Conservation (phyloP, 1,140 invertebrate species). For the Drosophila lini region DNA sequence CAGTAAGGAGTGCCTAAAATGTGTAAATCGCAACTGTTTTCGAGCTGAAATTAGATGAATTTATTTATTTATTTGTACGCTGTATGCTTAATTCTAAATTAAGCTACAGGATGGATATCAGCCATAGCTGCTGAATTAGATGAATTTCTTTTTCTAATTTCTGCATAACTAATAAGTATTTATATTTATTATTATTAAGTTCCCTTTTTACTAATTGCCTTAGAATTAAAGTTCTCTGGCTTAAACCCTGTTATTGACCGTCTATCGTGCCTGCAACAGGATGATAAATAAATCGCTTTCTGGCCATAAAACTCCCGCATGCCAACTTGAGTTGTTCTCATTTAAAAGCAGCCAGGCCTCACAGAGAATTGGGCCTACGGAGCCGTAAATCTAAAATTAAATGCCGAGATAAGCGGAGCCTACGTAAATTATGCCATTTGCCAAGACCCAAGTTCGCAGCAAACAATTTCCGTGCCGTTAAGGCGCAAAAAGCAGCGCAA, state of each 20-base stretch:
- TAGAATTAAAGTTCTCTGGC: neutral
- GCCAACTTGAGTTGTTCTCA: conserved; percentile 28
- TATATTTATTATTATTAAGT: neutral
- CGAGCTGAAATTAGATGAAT: neutral
- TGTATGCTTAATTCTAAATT: too few species aligned
- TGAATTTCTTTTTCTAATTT: neutral
- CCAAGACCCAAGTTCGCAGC: conserved; percentile 54
- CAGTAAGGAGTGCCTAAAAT: neutral
- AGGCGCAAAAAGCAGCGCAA: conserved; percentile 41
- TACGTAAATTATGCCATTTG: conserved; percentile 66
- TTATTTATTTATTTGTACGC: too few species aligned
- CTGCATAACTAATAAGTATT: too few species aligned
- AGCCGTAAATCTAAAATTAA: conserved; percentile 71
- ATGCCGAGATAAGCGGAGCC: conserved; percentile 59
- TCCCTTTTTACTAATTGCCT: neutral
- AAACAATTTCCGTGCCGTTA: conserved; percentile 54
- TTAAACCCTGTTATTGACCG: neutral
- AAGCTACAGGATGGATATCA: too few species aligned
- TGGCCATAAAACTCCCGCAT: conserved; percentile 36
- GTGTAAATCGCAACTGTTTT: neutral
- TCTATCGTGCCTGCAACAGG: conserved; percentile 8
- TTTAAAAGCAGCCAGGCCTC: conserved; percentile 30
- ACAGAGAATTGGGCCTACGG: neutral
- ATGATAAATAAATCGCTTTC: conserved; percentile 28
- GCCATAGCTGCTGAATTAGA: too few species aligned